A percentile compares a stretch with the other conserved stretches of the same genome.
Conservation (phyloP, 2,888 invertebrate genomes). For the Celastrina argiolus region DNA sequence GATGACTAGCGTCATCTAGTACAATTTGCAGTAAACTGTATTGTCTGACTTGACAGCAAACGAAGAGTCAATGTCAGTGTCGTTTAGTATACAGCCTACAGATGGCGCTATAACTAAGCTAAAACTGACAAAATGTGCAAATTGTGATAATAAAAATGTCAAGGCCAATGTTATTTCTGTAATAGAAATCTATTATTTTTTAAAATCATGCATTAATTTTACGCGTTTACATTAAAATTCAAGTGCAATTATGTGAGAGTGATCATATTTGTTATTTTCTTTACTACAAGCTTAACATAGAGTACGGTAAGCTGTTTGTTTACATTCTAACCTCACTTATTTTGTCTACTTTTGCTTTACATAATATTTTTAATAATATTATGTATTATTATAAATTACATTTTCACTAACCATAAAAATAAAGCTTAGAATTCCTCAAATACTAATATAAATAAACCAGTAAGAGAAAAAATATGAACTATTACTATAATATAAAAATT, state of each 20-base stretch:
- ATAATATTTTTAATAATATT: neutral
- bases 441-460: neutral
- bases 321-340: slow-evolving; percentile 23
- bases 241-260: neutral
- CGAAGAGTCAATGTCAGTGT: neutral
- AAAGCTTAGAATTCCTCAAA: neutral
- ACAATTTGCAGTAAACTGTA: neutral
- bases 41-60: neutral
- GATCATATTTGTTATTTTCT: neutral
- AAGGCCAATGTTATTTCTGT: slow-evolving; percentile 59
- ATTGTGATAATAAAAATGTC: slow-evolving; percentile 65
- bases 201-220: neutral
- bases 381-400: neutral
- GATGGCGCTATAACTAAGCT: slow-evolving; percentile 46
- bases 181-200: slow-evolving; percentile 26
- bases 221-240: neutral
- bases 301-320: slow-evolving; percentile 4
- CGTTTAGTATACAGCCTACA: slow-evolving; percentile 25
- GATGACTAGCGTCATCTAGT: neutral
- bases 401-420: neutral
- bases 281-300: neutral
- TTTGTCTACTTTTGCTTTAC: slow-evolving; percentile 22
- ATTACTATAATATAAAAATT: neutral
- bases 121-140: slow-evolving; percentile 52
- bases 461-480: neutral